These are phyloP conservation scores for Oceanodroma leucorhoa DNA, from an alignment of 2,797 vertebrate species.

Conservation along the genomic window DNA sequence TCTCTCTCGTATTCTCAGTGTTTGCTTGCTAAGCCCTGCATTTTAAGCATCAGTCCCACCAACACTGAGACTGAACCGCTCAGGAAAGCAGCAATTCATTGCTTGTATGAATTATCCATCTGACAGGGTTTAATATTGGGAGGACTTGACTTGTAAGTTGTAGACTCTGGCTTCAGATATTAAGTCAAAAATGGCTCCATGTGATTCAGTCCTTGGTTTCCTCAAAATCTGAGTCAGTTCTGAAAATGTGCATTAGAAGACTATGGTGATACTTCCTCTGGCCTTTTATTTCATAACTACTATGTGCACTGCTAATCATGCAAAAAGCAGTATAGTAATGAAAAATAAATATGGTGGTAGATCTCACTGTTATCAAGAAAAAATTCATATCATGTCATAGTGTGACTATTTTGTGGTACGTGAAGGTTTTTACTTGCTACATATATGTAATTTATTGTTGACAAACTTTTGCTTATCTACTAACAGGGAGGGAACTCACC, in stretches of 20 bases:
- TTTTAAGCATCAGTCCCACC: not conserved
- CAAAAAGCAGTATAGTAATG: not conserved
- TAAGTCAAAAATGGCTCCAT: not conserved
- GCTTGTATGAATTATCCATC: not conserved
- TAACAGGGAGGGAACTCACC: not conserved
- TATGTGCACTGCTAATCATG: not conserved
- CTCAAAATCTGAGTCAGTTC: not conserved
- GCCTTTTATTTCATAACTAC: not conserved
- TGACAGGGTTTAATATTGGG: not conserved
- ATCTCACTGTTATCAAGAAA: not conserved
- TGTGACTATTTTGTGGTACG: not conserved
- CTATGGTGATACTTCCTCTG: not conserved
- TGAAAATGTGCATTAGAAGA: not conserved
- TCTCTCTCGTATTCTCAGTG: not conserved
- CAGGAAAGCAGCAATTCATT: not conserved
- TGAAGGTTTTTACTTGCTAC: not conserved
- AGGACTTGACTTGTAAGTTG: not conserved
- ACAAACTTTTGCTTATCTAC: not conserved
- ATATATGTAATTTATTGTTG: not conserved
- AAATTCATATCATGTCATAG: not conserved
- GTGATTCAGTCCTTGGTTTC: not conserved
- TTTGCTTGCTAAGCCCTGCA: not conserved
- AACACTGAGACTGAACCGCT: not conserved
- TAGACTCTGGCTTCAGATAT: not conserved
- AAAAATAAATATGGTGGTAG: not conserved